Evolutionary conservation across 2,113 vertebrate species (phyloP), one percentile per base, ranked within the genome.

Genomic region (Calypte anna): DNA sequence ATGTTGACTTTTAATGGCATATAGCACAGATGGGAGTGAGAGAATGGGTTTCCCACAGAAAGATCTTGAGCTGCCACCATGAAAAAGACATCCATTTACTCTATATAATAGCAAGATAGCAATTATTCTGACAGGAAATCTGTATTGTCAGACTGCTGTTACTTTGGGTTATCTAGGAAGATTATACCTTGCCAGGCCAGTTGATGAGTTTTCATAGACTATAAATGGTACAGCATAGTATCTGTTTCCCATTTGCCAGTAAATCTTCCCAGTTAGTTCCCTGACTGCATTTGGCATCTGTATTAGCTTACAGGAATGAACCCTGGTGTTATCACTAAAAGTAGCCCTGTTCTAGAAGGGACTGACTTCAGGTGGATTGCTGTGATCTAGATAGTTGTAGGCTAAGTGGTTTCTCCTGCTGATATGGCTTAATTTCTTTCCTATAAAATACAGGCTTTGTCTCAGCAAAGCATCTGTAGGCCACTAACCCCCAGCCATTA

Each of bases 151-250:
- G 75, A 48, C 68, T 78, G 75, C 88, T 93, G 72, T 82, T 90
- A 88, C 83, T 95, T 91, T 27, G 38, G 48, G 38, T 72, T 96
- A 75, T 95, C 91, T 95, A 36, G 40, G 18, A 95, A 96, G 77
- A 95, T 96, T 96, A 94, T 90, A 82, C 84, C 43, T 80, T 96
- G 85, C 92, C 69, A 85, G 44, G 58, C 62, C 64, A 82, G 40
- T 68, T n/a, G 61, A 90, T 6, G 50, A 70, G 36, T 85, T 94
- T 82, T 93, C 68, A 30, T 46, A 54, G 57, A 27, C 90, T 80
- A 66, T 82, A 89, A 85, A 76, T 80, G 88, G 22, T 64, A 79
- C 8, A 44, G 18, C 16, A 8, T 17, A 70, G 54, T 89, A 59
- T 68, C 55, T 62, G 9, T 88, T 93, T 73, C 58, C 58, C n/a